A percentile compares a stretch with the other conserved stretches of the same genome.
Evolutionary conservation across 1,140 invertebrate genomes (phyloP).

Genomic region (Brachionus paranguensis): DNA sequence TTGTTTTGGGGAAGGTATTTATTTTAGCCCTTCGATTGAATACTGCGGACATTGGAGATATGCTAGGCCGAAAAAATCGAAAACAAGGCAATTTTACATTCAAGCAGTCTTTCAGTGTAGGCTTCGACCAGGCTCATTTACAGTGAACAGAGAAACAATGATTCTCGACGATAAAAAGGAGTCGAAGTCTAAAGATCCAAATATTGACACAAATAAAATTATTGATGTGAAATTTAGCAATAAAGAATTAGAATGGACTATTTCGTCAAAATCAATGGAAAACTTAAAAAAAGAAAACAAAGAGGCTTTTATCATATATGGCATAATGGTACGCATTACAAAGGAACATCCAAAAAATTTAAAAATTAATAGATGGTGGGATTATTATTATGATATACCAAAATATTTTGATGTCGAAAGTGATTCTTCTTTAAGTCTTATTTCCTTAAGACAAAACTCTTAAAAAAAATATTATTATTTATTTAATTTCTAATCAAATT

Average conservation of each 20-base stretch:
- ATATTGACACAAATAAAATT: neutral
- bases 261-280: neutral
- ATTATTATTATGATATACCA: neutral
- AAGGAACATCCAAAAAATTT: neutral
- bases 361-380: neutral
- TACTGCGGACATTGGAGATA: neutral
- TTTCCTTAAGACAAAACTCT: no score
- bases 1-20: neutral
- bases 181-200: neutral
- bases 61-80: neutral
- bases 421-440: no score
- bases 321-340: neutral
- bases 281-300: neutral
- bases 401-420: neutral
- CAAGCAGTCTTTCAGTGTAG: neutral
- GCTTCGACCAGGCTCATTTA: neutral
- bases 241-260: neutral
- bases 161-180: neutral
- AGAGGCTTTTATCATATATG: neutral
- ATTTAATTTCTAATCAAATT: no score
- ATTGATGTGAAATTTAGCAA: neutral
- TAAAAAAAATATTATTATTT: no score
- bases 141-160: neutral
- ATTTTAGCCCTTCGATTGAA: neutral
- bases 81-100: neutral